Evolutionary conservation across 2,888 invertebrate species (phyloP).

Genomic region (Metacarcinus magister): DNA sequence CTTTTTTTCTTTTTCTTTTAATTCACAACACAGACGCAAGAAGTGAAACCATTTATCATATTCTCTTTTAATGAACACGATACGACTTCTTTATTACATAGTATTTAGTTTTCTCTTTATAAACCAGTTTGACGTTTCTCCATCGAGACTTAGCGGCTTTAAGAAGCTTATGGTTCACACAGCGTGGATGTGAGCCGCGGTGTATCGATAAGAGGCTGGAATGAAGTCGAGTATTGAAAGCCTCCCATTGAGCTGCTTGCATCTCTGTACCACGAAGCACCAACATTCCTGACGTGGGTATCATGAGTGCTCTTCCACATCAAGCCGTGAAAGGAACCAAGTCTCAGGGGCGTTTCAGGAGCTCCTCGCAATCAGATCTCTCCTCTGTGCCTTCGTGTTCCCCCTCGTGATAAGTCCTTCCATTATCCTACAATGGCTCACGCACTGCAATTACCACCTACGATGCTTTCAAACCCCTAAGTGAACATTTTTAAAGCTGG

Average conservation of each 20-base stretch:
- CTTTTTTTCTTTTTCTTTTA: background rate
- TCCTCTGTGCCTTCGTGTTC: background rate
- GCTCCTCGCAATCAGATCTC: background rate
- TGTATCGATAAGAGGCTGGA: background rate
- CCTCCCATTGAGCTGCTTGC: background rate
- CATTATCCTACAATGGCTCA: background rate
- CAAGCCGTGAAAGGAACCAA: background rate
- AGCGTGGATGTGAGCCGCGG: background rate
- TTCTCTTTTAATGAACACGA: background rate
- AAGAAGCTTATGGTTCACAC: background rate
- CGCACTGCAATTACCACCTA: background rate
- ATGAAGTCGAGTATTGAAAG: background rate
- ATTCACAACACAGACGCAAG: background rate
- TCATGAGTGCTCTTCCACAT: background rate
- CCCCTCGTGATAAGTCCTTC: background rate
- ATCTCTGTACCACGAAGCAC: background rate
- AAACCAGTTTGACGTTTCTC: background rate
- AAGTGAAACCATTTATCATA: background rate
- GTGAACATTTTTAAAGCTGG: background rate
- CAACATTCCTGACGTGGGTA: background rate
- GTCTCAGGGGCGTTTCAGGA: background rate
- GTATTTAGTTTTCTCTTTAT: background rate
- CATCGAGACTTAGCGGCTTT: background rate
- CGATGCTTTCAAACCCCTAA: background rate
- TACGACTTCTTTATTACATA: background rate